These are phyloP conservation scores for Pristionchus maxplancki DNA, from an alignment of 2,888 invertebrate species.

Conservation along the genomic window DNA sequence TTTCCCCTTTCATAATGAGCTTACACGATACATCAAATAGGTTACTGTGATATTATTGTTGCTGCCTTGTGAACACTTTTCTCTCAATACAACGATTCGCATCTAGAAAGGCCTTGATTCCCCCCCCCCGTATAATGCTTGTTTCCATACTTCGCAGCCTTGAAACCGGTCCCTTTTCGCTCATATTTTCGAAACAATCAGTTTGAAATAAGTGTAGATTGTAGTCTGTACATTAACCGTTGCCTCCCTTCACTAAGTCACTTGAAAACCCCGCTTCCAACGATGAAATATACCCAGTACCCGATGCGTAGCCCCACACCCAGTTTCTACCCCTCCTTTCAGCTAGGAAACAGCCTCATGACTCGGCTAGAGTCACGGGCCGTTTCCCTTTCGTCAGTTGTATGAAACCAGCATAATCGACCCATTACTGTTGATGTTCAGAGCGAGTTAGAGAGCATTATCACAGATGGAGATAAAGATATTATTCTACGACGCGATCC, in stretches of 20 bases:
- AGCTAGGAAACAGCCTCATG: background rate
- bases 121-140: background rate
- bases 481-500: too few relatives aligned
- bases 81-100: slow-evolving; percentile 9
- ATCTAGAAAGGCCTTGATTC: background rate
- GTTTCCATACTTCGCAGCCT: background rate
- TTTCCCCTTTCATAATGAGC: background rate
- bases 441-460: slow-evolving; percentile 42
- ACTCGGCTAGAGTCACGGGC: background rate
- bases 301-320: slow-evolving; percentile 21
- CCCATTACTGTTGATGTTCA: slow-evolving; percentile 18
- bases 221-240: slow-evolving; percentile 37
- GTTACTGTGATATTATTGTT: background rate
- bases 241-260: slow-evolving; percentile 16
- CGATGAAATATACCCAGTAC: slow-evolving; percentile 13
- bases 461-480: background rate
- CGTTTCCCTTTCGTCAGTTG: background rate
- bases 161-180: background rate
- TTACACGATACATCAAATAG: background rate
- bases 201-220: background rate
- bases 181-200: slow-evolving; percentile 35
- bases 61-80: background rate
- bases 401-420: slow-evolving; percentile 25
- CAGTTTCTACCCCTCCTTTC: background rate
- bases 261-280: background rate